Evolutionary conservation across 2,113 vertebrate genomes (phyloP).

Genomic region (Channa maculata): DNA sequence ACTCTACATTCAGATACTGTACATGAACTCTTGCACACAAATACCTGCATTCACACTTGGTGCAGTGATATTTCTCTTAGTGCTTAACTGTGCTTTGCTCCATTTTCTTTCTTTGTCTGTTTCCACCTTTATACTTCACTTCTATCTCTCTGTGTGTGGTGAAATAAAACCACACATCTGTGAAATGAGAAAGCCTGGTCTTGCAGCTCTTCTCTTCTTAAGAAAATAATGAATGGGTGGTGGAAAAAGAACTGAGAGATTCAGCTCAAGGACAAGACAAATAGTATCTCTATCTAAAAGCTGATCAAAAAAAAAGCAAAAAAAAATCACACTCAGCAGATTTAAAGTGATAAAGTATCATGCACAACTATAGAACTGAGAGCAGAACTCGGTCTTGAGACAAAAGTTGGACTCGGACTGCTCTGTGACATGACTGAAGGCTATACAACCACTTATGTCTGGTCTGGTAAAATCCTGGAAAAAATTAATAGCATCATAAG

Average conservation of each 20-base stretch:
- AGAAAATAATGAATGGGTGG: constrained; percentile 68
- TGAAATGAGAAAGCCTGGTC: constrained; percentile 82
- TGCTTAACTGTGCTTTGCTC: constrained; percentile 34
- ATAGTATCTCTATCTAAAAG: constrained; percentile 39
- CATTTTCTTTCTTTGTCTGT: constrained; percentile 45
- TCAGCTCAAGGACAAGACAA: constrained; percentile 56
- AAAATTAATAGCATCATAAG: neutral
- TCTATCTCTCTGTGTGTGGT: constrained; percentile 46
- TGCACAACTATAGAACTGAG: neutral
- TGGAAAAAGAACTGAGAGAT: constrained; percentile 56
- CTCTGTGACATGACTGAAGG: neutral
- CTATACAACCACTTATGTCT: neutral
- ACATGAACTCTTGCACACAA: constrained; percentile 10
- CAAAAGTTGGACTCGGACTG: neutral
- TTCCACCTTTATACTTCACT: constrained; percentile 58
- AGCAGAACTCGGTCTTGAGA: neutral
- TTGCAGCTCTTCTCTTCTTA: constrained; percentile 72
- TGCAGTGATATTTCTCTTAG: constrained; percentile 47
- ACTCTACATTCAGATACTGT: neutral
- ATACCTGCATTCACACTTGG: constrained; percentile 4
- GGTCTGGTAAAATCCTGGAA: too few species aligned
- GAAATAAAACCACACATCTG: constrained; percentile 77
- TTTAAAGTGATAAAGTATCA: constrained; percentile 14
- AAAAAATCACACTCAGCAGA: constrained; percentile 19
- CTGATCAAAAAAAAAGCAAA: neutral